These are phyloP conservation scores for Caranx melampygus DNA, from an alignment of 2,113 vertebrate genomes.

Conservation along the genomic window DNA sequence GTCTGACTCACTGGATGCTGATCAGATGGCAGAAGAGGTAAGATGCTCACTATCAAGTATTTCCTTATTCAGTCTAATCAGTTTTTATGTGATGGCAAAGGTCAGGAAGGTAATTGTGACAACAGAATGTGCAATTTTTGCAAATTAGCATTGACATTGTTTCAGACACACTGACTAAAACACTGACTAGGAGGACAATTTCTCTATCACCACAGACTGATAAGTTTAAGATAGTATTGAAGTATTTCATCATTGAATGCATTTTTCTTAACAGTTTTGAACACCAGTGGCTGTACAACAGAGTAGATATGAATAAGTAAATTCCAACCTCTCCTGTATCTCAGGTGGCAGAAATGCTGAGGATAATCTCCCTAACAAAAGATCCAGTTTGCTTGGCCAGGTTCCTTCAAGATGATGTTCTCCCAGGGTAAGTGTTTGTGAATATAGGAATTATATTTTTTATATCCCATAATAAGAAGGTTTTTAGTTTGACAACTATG, in stretches of 20 bases:
- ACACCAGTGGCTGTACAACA: neutral
- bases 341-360: constrained; percentile 90
- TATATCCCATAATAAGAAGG: neutral
- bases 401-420: constrained; percentile 90
- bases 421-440: constrained; percentile 85
- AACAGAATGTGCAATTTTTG: neutral
- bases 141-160: neutral
- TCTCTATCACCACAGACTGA: neutral
- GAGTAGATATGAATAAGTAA: neutral
- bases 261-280: neutral
- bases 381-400: constrained; percentile 88
- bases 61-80: neutral
- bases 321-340: constrained; percentile 1
- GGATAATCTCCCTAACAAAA: constrained; percentile 90
- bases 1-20: constrained; percentile 76
- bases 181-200: too few species aligned
- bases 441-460: neutral
- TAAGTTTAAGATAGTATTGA: too few species aligned
- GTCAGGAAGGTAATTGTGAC: neutral
- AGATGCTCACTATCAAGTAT: constrained; percentile 11
- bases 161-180: neutral
- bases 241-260: neutral
- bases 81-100: neutral
- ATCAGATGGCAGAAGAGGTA: constrained; percentile 91
- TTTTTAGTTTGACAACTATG: too few species aligned